Conservation (phyloP, 2,888 invertebrate genomes). For the Pyrgus malvae region DNA sequence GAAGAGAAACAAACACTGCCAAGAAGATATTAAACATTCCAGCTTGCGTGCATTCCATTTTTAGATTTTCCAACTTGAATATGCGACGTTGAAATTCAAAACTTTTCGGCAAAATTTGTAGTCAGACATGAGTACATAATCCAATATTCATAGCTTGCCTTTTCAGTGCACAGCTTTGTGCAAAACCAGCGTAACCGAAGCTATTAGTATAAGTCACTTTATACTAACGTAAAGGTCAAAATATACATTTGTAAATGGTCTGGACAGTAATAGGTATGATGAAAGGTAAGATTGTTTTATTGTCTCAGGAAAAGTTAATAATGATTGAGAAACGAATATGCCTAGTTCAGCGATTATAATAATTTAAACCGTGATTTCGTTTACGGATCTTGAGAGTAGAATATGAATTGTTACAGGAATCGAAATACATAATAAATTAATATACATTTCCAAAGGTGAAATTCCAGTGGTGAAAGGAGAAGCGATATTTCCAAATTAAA, state of each 20-base stretch:
- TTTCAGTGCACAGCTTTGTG: neutral
- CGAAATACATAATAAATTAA: no score
- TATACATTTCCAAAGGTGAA: no score
- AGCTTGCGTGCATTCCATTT: neutral
- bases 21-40: conserved; percentile 13
- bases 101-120: neutral
- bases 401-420: no score
- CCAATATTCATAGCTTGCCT: conserved; percentile 5
- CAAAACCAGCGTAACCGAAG: no score
- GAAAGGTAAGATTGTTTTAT: neutral
- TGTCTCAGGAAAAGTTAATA: no score
- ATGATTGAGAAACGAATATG: no score
- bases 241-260: neutral
- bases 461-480: no score
- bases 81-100: conserved; percentile 4
- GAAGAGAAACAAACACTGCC: conserved; percentile 1
- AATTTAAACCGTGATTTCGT: no score
- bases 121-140: neutral
- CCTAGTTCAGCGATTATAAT: no score
- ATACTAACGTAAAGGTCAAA: neutral
- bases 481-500: no score
- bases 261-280: neutral
- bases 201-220: neutral
- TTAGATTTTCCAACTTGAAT: conserved; percentile 2
- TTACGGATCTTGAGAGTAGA: no score